These are phyloP conservation scores for Drosophila recens DNA, from an alignment of 2,888 invertebrate species.

Conservation along the genomic window DNA sequence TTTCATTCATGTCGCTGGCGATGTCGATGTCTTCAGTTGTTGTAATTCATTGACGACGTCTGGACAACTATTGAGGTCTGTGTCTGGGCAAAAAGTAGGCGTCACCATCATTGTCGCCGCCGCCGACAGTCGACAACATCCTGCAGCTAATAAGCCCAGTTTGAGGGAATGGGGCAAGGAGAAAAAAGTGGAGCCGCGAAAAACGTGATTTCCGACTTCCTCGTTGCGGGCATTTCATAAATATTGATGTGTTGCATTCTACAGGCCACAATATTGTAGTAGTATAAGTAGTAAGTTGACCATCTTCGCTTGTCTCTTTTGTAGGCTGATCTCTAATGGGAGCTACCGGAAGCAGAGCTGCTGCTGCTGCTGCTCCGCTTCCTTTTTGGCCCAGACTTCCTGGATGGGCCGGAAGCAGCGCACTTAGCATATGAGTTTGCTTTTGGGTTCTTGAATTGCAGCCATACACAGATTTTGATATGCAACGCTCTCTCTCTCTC, in stretches of 20 bases:
- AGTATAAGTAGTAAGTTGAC: conserved; percentile 12
- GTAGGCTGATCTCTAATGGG: conserved; percentile 44
- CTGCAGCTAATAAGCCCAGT: conserved; percentile 70
- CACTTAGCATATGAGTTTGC: conserved; percentile 48
- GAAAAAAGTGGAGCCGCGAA: conserved; percentile 45
- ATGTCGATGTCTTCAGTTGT: conserved; percentile 10
- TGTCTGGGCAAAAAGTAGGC: conserved; percentile 73
- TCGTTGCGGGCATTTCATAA: conserved; percentile 71
- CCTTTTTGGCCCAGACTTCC: conserved; percentile 64
- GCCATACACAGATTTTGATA: conserved; percentile 55
- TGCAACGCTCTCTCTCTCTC: conserved; percentile 35
- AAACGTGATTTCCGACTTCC: conserved; percentile 79
- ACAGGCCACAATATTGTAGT: conserved; percentile 15
- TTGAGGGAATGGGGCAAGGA: conserved; percentile 3
- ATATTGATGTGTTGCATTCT: conserved; percentile 63
- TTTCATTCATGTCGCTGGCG: conserved; percentile 63
- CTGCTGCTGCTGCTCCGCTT: conserved; percentile 54
- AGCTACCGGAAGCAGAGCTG: conserved; percentile 62
- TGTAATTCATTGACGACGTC: conserved; percentile 48
- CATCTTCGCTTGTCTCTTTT: conserved; percentile 17
- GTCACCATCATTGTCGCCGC: conserved; percentile 51
- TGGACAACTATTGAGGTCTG: conserved; percentile 28
- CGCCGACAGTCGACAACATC: conserved; percentile 62
- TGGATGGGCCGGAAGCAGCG: conserved; percentile 63
- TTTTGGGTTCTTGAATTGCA: conserved; percentile 35